A percentile compares a stretch with the other conserved stretches of the same genome.
These are phyloP conservation scores for Acanthococcus lagerstroemiae DNA, from an alignment of 2,888 invertebrate genomes.

Conservation along the genomic window DNA sequence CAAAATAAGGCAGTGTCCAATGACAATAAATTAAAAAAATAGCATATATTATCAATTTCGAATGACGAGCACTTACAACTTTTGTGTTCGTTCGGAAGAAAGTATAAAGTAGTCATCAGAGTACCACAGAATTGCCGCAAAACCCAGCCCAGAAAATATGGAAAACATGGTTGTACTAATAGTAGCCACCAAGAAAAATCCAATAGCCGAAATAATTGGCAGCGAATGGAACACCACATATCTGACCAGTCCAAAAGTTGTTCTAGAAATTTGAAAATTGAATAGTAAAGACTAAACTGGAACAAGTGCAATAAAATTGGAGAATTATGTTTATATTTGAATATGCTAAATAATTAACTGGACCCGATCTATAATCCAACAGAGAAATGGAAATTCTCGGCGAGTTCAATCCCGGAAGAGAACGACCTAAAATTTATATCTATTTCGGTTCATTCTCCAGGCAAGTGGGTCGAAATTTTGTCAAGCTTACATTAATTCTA, in stretches of 20 bases:
- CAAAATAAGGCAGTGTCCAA: no score
- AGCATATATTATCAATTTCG: background rate
- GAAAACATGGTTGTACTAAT: constrained; percentile 89
- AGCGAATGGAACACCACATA: constrained; percentile 11
- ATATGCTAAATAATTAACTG: no score
- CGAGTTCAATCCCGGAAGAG: no score
- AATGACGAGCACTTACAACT: constrained; percentile 50
- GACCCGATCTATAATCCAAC: no score
- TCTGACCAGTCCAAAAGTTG: constrained; percentile 11
- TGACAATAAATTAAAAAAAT: no score
- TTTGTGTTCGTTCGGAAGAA: constrained; percentile 69
- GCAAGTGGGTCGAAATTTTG: no score
- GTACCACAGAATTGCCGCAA: constrained; percentile 95
- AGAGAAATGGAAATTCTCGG: no score
- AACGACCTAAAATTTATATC: no score
- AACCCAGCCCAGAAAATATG: constrained; percentile 88
- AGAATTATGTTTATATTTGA: no score
- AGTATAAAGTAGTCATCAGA: constrained; percentile 92
- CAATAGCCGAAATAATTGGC: constrained; percentile 1
- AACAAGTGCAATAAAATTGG: background rate
- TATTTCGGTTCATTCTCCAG: no score
- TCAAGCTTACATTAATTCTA: no score
- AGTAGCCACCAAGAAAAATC: constrained; percentile 84
- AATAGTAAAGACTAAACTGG: background rate
- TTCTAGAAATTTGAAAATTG: background rate